Conservation (phyloP, 2,113 vertebrate species). For the Zosterops pallidus region DNA sequence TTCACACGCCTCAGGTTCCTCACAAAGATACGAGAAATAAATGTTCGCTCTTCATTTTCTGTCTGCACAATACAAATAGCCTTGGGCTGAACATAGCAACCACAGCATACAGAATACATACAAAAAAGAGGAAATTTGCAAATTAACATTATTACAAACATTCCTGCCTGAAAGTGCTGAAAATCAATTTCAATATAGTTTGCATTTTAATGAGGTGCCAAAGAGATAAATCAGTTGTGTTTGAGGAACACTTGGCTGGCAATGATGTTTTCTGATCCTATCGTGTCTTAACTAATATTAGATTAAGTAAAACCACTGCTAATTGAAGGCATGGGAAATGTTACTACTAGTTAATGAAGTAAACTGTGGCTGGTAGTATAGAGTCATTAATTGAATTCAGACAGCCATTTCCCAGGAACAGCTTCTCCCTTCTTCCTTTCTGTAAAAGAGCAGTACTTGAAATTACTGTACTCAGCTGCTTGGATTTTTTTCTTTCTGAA, state of each 20-base stretch:
- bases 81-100: constrained; percentile 71
- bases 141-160: constrained; percentile 82
- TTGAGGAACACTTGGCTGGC: constrained; percentile 61
- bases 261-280: constrained; percentile 70
- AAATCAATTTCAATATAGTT: constrained; percentile 81
- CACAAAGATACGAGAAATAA: constrained; percentile 82
- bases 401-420: not conserved
- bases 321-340: constrained; percentile 71
- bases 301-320: constrained; percentile 68
- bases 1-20: constrained; percentile 80
- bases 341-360: constrained; percentile 67
- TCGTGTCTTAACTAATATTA: constrained; percentile 61
- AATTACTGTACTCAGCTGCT: not conserved
- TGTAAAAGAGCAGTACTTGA: not conserved
- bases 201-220: constrained; percentile 80
- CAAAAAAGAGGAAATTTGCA: constrained; percentile 63
- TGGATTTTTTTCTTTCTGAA: not conserved
- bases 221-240: constrained; percentile 74
- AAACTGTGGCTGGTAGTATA: constrained; percentile 37
- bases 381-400: constrained; percentile 20
- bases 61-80: constrained; percentile 83
- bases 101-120: constrained; percentile 48
- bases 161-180: constrained; percentile 75
- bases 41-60: constrained; percentile 81
- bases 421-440: not conserved